Conservation (phyloP, 2,797 vertebrate genomes). For the Microchirus variegatus region DNA sequence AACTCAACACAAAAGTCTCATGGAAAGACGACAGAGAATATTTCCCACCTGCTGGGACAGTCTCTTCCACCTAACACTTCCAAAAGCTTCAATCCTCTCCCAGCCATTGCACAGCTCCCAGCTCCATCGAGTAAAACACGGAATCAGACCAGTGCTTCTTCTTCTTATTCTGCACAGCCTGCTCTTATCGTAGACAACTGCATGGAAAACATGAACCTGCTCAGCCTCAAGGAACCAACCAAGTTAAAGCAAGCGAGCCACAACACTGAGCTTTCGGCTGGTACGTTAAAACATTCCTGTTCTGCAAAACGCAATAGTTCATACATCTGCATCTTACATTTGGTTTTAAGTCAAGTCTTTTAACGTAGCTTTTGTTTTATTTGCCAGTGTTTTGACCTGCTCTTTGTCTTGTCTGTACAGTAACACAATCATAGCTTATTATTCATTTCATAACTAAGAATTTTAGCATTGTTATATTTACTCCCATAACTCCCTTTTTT, state of each 20-base stretch:
- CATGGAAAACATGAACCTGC: conserved; percentile 58
- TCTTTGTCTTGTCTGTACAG: background rate
- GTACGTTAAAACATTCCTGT: conserved; percentile 42
- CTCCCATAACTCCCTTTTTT: background rate
- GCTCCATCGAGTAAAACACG: conserved; percentile 23
- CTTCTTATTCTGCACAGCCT: conserved; percentile 34
- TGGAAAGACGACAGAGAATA: conserved; percentile 11
- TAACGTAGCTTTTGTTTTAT: background rate
- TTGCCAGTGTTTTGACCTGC: background rate
- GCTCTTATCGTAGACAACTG: conserved; percentile 36
- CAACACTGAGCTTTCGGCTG: conserved; percentile 20
- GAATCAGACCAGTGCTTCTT: conserved; percentile 30
- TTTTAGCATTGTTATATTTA: background rate
- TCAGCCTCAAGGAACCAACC: conserved; percentile 62
- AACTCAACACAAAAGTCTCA: conserved; percentile 12
- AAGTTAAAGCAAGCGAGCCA: conserved; percentile 27
- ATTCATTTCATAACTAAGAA: background rate
- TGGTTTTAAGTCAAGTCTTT: background rate
- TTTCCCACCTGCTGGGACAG: conserved; percentile 18
- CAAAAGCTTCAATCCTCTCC: conserved; percentile 35
- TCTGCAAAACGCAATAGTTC: too few species aligned
- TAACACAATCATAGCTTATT: background rate
- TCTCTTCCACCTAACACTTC: conserved; percentile 13
- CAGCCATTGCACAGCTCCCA: conserved; percentile 21
- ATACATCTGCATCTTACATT: too few species aligned